Evolutionary conservation across 2,888 invertebrate species (phyloP).

Genomic region (Andrena praecox): DNA sequence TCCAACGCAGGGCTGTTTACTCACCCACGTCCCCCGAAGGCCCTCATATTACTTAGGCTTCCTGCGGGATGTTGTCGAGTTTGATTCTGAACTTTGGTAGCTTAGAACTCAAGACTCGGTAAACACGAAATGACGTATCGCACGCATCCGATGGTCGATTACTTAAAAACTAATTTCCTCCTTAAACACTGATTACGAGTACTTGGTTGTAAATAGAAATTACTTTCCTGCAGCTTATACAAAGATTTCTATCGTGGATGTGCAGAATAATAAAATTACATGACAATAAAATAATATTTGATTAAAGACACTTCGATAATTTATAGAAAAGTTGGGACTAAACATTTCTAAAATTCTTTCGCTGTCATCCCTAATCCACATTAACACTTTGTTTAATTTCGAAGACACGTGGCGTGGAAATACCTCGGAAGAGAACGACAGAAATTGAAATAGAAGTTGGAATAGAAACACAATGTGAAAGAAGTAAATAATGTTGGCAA

Average conservation of each 20-base stretch:
- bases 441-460: background rate
- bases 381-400: background rate
- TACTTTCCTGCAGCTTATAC: no score
- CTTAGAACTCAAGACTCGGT: background rate
- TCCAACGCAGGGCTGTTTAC: slow-evolving; percentile 16
- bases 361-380: background rate
- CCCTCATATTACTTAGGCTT: slow-evolving; percentile 15
- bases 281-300: no score
- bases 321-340: no score
- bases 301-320: no score
- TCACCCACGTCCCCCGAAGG: slow-evolving; percentile 10
- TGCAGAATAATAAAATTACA: no score
- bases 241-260: no score
- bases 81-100: slow-evolving; percentile 24
- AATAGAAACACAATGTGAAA: background rate
- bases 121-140: slow-evolving; percentile 16
- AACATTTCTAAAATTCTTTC: no score
- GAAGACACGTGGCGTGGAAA: background rate
- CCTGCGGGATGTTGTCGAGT: slow-evolving; percentile 1
- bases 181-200: background rate
- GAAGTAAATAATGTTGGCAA: background rate
- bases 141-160: background rate
- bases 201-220: background rate
- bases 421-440: background rate
- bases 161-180: background rate